Conservation (phyloP, 2,888 invertebrate species). For the Cataglyphis cursor region DNA sequence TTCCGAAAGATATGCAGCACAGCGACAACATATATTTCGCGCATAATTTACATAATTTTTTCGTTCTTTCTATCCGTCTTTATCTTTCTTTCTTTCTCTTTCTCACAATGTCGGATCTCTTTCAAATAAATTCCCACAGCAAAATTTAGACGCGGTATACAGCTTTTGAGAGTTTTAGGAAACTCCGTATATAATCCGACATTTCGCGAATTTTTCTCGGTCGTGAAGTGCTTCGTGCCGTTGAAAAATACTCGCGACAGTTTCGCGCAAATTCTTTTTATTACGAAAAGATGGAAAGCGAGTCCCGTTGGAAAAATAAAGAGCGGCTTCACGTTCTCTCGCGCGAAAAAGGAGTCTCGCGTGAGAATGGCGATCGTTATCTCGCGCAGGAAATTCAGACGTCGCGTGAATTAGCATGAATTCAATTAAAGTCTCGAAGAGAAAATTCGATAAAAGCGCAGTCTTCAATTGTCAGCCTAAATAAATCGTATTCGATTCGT, state of each 20-base stretch:
- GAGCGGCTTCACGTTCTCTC: constrained; percentile 21
- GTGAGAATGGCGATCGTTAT: constrained; percentile 44
- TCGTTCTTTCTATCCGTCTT: not conserved
- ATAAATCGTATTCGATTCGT: not conserved
- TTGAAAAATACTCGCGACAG: constrained; percentile 40
- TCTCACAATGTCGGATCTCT: not conserved
- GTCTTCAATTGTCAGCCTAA: not conserved
- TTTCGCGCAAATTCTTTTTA: constrained; percentile 41
- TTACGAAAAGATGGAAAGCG: constrained; percentile 45
- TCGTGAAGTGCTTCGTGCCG: constrained; percentile 16
- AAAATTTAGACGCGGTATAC: not conserved
- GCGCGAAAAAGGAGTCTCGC: constrained; percentile 17
- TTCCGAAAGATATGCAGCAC: not conserved
- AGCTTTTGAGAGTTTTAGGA: not conserved
- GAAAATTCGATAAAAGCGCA: constrained; percentile 43
- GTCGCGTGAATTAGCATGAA: constrained; percentile 46
- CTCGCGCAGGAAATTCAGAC: constrained; percentile 42
- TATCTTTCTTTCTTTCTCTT: not conserved
- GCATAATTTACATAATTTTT: constrained; percentile 9
- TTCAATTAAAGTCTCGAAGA: constrained; percentile 25
- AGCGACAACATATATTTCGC: not conserved
- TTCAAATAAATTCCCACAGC: constrained; percentile 35
- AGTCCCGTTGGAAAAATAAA: constrained; percentile 46
- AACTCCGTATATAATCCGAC: not conserved
- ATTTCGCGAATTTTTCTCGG: constrained; percentile 38